Conservation (phyloP, 2,888 invertebrate genomes). For the Galerucella calmariensis region DNA sequence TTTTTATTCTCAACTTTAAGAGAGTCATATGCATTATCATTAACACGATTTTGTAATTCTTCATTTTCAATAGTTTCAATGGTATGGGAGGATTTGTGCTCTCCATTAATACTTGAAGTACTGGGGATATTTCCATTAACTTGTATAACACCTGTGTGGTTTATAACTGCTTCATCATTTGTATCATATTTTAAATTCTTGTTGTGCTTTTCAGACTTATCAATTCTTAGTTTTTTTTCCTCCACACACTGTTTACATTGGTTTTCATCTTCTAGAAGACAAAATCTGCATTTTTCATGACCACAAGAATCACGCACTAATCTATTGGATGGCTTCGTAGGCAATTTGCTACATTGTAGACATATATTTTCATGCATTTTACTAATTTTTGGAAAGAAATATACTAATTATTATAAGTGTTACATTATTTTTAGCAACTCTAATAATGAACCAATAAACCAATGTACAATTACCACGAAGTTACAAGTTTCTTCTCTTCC, state of each 20-base stretch:
- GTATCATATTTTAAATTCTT: conserved; percentile 29
- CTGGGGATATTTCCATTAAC: conserved; percentile 51
- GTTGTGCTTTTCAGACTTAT: conserved; percentile 10
- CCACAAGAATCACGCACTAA: conserved; percentile 80
- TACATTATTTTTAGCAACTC: too few relatives aligned
- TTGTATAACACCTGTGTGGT: conserved; percentile 58
- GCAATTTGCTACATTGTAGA: conserved; percentile 70
- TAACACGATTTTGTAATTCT: not conserved
- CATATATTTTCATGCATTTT: conserved; percentile 49
- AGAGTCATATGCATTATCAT: conserved; percentile 19
- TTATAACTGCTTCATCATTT: conserved; percentile 46
- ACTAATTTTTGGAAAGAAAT: not conserved
- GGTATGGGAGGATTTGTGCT: conserved; percentile 10
- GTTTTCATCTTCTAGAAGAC: conserved; percentile 74
- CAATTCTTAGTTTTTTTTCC: conserved; percentile 27
- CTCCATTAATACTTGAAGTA: conserved; percentile 29
- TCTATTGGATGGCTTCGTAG: conserved; percentile 70
- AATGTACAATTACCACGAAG: not conserved
- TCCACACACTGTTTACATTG: conserved; percentile 71
- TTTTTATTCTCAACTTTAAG: conserved; percentile 28
- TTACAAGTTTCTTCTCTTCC: not conserved
- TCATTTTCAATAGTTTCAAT: conserved; percentile 7
- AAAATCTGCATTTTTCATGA: conserved; percentile 79
- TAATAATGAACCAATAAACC: too few relatives aligned
- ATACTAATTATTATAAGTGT: too few relatives aligned